A percentile compares a stretch with the other conserved stretches of the same genome.
Evolutionary conservation across 2,888 invertebrate species (phyloP).

Genomic region (Nemapogon koenigi): DNA sequence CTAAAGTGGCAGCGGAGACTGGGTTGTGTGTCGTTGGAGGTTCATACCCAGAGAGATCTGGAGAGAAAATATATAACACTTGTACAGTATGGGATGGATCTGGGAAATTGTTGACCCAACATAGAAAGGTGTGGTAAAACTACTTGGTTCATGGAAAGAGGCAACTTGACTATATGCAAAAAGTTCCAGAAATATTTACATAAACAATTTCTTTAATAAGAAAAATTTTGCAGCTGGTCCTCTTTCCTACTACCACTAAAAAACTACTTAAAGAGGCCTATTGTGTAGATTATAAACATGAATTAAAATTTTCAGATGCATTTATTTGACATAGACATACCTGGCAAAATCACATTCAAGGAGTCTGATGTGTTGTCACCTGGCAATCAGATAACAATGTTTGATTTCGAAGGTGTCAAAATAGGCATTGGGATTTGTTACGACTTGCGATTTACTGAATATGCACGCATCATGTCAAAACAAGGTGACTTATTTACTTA

Average conservation of each 20-base stretch:
- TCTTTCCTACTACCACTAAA: no score
- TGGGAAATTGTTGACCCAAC: slow-evolving; percentile 80
- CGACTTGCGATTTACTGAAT: slow-evolving; percentile 90
- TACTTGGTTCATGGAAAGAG: no score
- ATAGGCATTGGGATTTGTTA: slow-evolving; percentile 95
- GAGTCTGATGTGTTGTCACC: slow-evolving; percentile 86
- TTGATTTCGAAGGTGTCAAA: slow-evolving; percentile 73
- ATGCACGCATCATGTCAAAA: slow-evolving; percentile 77
- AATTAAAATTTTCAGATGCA: slow-evolving; percentile 73
- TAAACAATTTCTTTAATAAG: no score
- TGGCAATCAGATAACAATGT: slow-evolving; percentile 76
- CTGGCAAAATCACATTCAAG: slow-evolving; percentile 89
- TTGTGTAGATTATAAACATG: no score
- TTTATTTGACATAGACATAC: slow-evolving; percentile 95
- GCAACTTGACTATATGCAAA: no score
- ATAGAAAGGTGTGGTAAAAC: slow-evolving; percentile 85
- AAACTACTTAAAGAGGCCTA: no score
- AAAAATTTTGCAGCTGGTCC: no score
- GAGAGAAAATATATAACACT: slow-evolving; percentile 80
- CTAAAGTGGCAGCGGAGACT: slow-evolving; percentile 76
- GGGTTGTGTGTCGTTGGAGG: slow-evolving; percentile 87
- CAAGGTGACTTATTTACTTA: no score
- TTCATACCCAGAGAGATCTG: slow-evolving; percentile 83
- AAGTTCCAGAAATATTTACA: no score
- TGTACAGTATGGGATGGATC: slow-evolving; percentile 83